Conservation (phyloP, 2,113 vertebrate genomes). For the Aleadryas rufinucha region DNA sequence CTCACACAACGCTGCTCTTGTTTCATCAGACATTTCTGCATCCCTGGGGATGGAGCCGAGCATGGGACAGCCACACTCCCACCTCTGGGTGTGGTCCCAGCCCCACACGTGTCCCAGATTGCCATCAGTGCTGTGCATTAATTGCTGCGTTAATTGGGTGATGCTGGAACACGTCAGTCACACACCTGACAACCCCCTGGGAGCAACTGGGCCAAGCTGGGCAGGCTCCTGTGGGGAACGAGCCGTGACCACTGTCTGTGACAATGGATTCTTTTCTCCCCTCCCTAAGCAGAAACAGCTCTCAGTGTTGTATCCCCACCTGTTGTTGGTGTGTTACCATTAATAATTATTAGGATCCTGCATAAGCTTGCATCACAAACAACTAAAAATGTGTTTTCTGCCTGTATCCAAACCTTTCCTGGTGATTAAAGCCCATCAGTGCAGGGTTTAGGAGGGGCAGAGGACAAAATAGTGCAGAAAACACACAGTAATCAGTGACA, state of each 20-base stretch:
- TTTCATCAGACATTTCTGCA: neutral
- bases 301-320: accelerated
- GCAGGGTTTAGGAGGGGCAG: neutral
- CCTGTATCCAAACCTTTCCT: neutral
- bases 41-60: neutral
- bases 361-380: too few species aligned
- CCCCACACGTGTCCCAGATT: neutral
- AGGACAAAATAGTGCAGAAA: neutral
- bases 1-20: accelerated
- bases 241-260: accelerated
- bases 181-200: neutral
- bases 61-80: neutral
- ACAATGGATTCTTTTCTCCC: neutral
- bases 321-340: neutral
- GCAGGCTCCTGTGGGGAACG: accelerated
- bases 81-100: neutral
- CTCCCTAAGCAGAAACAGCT: neutral
- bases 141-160: neutral
- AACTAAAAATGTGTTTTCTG: neutral
- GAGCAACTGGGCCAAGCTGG: neutral
- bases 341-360: neutral
- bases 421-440: neutral
- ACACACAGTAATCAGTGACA: neutral
- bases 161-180: neutral
- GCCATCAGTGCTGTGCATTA: neutral